phyloP scores from a whole-genome alignment of 2,113 vertebrate species.

The Hydrolagus affinis region DNA sequence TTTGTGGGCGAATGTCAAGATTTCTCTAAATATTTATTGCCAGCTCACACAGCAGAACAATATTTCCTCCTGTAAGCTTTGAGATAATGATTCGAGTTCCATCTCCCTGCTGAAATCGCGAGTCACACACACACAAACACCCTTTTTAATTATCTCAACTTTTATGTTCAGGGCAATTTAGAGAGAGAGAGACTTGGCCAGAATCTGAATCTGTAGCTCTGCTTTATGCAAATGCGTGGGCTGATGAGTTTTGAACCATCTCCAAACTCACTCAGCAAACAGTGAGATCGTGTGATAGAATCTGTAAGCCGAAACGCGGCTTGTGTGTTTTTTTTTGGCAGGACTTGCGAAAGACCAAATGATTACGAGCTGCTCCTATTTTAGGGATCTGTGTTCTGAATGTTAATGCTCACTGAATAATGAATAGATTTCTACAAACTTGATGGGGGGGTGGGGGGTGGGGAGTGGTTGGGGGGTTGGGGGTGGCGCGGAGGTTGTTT shows the following conservation, averaged over 20 bases:
- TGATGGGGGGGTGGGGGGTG: no score
- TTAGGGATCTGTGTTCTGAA: not conserved
- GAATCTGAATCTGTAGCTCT: slow-evolving; percentile 8
- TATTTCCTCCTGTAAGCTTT: not conserved
- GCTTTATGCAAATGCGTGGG: slow-evolving; percentile 19
- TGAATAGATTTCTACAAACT: no score
- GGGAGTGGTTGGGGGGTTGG: no score
- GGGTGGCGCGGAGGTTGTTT: no score
- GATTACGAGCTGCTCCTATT: not conserved
- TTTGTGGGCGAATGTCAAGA: not conserved
- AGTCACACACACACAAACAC: not conserved
- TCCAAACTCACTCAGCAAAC: not conserved
- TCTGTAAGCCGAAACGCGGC: not conserved
- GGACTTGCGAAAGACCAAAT: not conserved
- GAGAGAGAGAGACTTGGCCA: not conserved
- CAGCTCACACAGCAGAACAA: not conserved
- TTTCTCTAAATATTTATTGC: not conserved
- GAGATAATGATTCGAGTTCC: slow-evolving; percentile 19
- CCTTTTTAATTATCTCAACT: slow-evolving; percentile 20
- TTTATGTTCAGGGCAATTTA: slow-evolving; percentile 19
- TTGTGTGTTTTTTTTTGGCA: slow-evolving; percentile 12
- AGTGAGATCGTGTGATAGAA: not conserved
- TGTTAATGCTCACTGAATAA: no score
- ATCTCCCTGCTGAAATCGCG: not conserved
- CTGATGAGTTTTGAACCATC: not conserved